Percentiles rank a stretch among this genome's conserved stretches.
These are phyloP conservation scores for Aplysina aerophoba DNA, from an alignment of 37 sponge, comb jelly and placozoan genomes.

Conservation along the genomic window DNA sequence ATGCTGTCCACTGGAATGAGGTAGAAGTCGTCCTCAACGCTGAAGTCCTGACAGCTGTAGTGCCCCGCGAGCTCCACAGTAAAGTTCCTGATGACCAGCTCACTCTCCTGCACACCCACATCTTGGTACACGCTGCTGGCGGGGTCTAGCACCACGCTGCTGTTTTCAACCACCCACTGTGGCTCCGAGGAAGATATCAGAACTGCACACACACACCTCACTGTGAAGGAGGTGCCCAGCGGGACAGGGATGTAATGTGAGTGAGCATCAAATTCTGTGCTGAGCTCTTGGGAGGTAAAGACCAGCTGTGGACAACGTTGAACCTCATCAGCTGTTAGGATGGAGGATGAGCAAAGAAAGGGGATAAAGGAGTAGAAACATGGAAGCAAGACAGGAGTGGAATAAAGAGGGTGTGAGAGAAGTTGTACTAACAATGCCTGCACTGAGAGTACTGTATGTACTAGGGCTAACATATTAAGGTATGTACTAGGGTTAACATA, in stretches of 20 bases:
- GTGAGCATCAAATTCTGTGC: not conserved
- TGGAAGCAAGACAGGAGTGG: too few relatives aligned
- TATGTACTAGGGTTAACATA: too few relatives aligned
- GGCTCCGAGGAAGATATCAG: not conserved
- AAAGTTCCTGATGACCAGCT: constrained; percentile 3
- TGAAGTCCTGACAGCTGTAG: not conserved
- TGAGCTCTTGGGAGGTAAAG: not conserved
- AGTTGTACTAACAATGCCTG: too few relatives aligned
- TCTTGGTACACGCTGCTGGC: not conserved
- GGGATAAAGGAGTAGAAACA: too few relatives aligned
- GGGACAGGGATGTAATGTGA: constrained; percentile 19
- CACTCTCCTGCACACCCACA: not conserved
- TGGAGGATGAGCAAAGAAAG: too few relatives aligned
- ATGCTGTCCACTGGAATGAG: constrained; percentile 14
- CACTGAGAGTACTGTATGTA: too few relatives aligned
- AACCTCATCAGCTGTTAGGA: not conserved
- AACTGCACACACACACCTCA: not conserved
- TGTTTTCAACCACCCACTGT: not conserved
- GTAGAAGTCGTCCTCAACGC: not conserved
- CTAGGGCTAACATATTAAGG: too few relatives aligned
- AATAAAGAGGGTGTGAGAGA: too few relatives aligned
- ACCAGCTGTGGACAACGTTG: not conserved
- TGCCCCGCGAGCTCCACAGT: not conserved
- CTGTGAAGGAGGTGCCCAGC: not conserved
- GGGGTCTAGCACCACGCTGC: not conserved